Evolutionary conservation across 2,113 vertebrate species (phyloP), one percentile per base, ranked within the genome.

Genomic region (Gila orcuttii): DNA sequence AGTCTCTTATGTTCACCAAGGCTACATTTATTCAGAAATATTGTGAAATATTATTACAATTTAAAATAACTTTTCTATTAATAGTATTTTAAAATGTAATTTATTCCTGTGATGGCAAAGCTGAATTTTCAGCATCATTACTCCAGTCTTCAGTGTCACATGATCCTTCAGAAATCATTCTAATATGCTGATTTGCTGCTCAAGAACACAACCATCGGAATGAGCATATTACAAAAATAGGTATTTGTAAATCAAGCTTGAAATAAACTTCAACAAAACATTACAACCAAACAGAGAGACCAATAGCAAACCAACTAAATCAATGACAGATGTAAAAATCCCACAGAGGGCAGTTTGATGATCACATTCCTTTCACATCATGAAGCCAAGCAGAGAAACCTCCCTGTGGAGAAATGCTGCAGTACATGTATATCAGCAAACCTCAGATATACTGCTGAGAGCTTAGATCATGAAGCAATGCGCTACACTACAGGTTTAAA

Each of bases 291-390:
- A 59, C 21, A 36, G 0, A 4, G 5, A 78, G 19, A 13, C 2
- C 19, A 78, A 78, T 78, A 59, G 39, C 31, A 78, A 59, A 12
- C 76, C 31, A 59, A 36, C 9, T 78, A 59, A 36, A 36, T 59
- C 50, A 78, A 77, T 17, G 2, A 57, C 9, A 6, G 2, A 57
- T 78, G 9, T 23, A 10, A 59, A 57, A 59, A 36, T 2, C 23
- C 23, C 5, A 25, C 31, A 12, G 50, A 17, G 9, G 6, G 21
- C 19, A 33, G 8, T 33, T 6, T 36, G 25, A 33, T 6, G 4
- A 12, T 28, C 50, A 36, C 47, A 42, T 79, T 79, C 33, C 36
- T 13, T 25, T 62, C 23, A 64, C 60, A 39, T 64, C 11, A 15
- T 25, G n/a, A 76, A 52, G 78, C 15, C 13, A 74, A 12, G n/a